Evolutionary conservation across 1,140 invertebrate genomes (phyloP).

Genomic region (Leptinotarsa lineolata): DNA sequence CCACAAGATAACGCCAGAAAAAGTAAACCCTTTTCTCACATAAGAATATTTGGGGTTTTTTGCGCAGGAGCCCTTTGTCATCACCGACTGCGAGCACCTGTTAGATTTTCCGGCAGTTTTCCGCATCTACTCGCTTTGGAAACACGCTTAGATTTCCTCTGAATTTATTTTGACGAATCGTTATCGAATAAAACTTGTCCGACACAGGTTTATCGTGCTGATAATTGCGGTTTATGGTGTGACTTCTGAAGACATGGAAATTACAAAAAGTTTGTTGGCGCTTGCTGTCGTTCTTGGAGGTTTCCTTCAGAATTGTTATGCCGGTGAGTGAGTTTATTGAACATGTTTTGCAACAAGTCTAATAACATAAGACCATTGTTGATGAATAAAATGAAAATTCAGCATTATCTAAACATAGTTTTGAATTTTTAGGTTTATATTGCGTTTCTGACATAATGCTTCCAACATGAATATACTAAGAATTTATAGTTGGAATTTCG

Average conservation of each 20-base stretch:
- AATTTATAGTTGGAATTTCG: too few relatives aligned
- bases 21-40: not conserved
- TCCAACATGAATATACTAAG: too few relatives aligned
- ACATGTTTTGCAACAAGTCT: not conserved
- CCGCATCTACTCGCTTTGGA: conserved; percentile 22
- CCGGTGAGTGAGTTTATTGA: conserved; percentile 12
- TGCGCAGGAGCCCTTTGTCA: conserved; percentile 16
- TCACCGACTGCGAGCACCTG: conserved; percentile 27
- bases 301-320: conserved; percentile 22
- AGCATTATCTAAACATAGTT: too few relatives aligned
- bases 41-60: not conserved
- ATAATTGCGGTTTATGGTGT: not conserved
- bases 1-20: not conserved
- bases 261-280: not conserved
- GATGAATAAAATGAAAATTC: too few relatives aligned
- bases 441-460: too few relatives aligned
- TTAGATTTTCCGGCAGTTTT: conserved; percentile 36
- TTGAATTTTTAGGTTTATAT: too few relatives aligned
- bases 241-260: conserved; percentile 6
- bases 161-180: not conserved
- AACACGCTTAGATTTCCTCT: conserved; percentile 6
- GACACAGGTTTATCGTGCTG: not conserved
- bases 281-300: not conserved
- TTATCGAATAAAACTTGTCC: not conserved
- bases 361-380: not conserved